These are phyloP conservation scores for Sycobia sp. DNA, from an alignment of 1,140 invertebrate genomes.

Conservation along the genomic window DNA sequence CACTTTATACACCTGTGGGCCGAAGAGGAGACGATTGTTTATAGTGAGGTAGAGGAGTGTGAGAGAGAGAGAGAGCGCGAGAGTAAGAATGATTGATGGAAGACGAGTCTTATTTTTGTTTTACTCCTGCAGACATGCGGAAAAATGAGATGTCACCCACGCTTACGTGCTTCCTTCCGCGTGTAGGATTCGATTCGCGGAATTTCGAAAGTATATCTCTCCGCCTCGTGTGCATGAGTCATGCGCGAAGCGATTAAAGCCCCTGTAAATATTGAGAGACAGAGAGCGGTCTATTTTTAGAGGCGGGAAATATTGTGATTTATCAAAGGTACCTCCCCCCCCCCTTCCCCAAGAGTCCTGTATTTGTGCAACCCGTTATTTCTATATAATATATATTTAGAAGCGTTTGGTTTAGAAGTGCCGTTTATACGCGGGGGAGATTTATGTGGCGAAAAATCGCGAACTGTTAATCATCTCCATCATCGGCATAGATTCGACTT, in stretches of 20 bases:
- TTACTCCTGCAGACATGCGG: background rate
- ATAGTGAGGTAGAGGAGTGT: background rate
- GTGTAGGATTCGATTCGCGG: conserved; percentile 8
- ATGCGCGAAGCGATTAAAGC: background rate
- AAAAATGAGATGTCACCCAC: background rate
- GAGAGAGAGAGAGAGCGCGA: too few species aligned
- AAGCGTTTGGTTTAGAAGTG: too few species aligned
- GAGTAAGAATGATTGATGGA: too few species aligned
- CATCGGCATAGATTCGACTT: too few species aligned
- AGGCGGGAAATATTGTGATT: background rate
- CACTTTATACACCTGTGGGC: conserved; percentile 53
- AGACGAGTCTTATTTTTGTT: too few species aligned
- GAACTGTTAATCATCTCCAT: too few species aligned
- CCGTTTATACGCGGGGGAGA: too few species aligned
- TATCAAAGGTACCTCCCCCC: too few species aligned
- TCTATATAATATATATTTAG: too few species aligned
- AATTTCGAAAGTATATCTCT: conserved; percentile 2
- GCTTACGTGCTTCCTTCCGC: conserved; percentile 22
- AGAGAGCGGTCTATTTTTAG: background rate
- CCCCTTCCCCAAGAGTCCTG: too few species aligned
- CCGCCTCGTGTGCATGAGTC: background rate
- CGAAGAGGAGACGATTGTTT: conserved; percentile 16
- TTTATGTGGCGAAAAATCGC: too few species aligned
- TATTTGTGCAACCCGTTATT: too few species aligned
- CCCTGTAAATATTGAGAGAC: background rate